A percentile compares a stretch with the other conserved stretches of the same genome.
Conservation (phyloP, 1,140 invertebrate genomes). For the Trichonephila inaurata region DNA sequence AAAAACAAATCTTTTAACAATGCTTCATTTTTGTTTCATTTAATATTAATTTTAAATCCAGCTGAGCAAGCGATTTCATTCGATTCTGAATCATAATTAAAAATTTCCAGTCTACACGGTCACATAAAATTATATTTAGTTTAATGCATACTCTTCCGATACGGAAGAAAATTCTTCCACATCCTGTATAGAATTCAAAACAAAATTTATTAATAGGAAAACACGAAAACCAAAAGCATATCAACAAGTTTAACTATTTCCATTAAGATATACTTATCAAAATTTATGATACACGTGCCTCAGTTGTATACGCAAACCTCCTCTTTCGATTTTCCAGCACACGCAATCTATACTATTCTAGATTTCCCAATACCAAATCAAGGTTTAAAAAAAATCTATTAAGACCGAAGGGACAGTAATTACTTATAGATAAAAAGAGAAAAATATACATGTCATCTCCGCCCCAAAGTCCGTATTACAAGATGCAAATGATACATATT, state of each 20-base stretch:
- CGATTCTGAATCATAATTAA: too few species aligned
- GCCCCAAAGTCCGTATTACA: background rate
- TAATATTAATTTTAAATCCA: too few species aligned
- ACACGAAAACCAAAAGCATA: too few species aligned
- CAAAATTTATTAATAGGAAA: too few species aligned
- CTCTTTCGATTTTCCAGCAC: background rate
- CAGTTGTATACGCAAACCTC: background rate
- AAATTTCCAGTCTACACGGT: too few species aligned
- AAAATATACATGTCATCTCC: slow-evolving; percentile 7
- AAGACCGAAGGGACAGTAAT: background rate
- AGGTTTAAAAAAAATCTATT: slow-evolving; percentile 21
- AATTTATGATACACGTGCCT: background rate
- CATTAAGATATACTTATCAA: background rate
- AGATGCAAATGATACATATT: slow-evolving; percentile 56
- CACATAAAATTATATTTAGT: too few species aligned
- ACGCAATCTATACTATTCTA: background rate
- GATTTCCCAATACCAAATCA: background rate
- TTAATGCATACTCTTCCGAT: too few species aligned
- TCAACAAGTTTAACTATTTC: background rate
- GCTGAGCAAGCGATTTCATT: too few species aligned
- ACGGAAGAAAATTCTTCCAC: too few species aligned
- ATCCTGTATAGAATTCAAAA: too few species aligned
- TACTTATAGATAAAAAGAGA: background rate
- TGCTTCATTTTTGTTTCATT: too few species aligned
- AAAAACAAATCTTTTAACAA: too few species aligned